These are phyloP conservation scores for Pachydiplax longipennis DNA, from an alignment of 2,888 invertebrate genomes.

Conservation along the genomic window DNA sequence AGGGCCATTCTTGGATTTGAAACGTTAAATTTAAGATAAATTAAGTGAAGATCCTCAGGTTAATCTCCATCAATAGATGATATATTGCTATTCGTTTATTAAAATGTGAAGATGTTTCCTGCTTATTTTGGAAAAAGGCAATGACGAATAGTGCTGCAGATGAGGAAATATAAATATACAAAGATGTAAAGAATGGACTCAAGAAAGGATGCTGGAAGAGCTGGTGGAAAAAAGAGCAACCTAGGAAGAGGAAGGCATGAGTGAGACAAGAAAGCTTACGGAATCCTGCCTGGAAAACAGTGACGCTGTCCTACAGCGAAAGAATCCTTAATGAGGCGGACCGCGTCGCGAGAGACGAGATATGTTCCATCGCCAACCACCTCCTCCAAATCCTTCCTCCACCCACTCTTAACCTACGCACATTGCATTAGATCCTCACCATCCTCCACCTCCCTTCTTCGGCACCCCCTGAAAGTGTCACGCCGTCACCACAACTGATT, in stretches of 20 bases:
- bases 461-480: background rate
- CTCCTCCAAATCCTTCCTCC: background rate
- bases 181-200: no score
- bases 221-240: no score
- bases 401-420: background rate
- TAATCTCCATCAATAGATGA: no score
- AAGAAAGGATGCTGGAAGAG: no score
- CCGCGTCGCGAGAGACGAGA: background rate
- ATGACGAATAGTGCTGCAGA: no score
- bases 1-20: no score
- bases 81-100: no score
- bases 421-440: background rate
- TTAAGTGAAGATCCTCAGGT: no score
- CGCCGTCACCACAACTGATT: background rate
- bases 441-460: background rate
- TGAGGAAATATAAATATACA: no score
- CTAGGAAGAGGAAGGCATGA: background rate
- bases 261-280: background rate
- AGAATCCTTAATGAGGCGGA: background rate
- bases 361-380: background rate
- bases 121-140: no score
- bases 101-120: no score
- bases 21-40: no score
- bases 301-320: background rate
- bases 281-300: background rate